Evolutionary conservation across 1,140 invertebrate genomes (phyloP), one percentile per base, ranked within the genome.

Genomic region (Ectropis grisescens): DNA sequence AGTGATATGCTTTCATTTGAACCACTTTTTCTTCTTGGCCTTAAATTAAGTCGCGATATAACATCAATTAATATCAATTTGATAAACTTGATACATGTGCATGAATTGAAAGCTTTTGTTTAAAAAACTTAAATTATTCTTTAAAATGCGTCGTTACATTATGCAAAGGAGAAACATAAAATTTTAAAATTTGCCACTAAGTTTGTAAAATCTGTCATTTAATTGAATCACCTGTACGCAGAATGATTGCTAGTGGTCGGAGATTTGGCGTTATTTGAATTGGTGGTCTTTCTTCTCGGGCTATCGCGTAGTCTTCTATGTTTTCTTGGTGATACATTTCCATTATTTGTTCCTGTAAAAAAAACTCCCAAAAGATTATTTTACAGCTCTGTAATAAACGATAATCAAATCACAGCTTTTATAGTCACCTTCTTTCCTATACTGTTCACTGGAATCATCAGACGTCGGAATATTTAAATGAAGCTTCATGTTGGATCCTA

Each of bases 371-470:
- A n/a, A n/a, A n/a, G n/a, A n/a, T n/a, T n/a, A n/a, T n/a, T n/a
- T n/a, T n/a, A n/a, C n/a, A n/a, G n/a, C n/a, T n/a, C n/a, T n/a
- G n/a, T n/a, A n/a, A n/a, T n/a, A n/a, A n/a, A n/a, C n/a, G n/a
- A n/a, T n/a, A n/a, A n/a, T n/a, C n/a, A n/a, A n/a, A n/a, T n/a
- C n/a, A n/a, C n/a, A n/a, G n/a, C n/a, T n/a, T n/a, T n/a, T n/a
- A n/a, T n/a, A n/a, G 28, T 46, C 58, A 81, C 82, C 76, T 35
- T 83, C 70, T 55, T 79, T 75, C 47, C 74, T 58, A 38, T 82
- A 83, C 46, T 83, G 81, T 52, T 83, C 82, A 56, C 87, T 90
- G 1, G 89, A 90, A 56, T 90, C 89, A 51, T 90, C 89, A 2
- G 89, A 90, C 6, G 88, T 90, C 8, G 83, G 82, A 33, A 84